Evolutionary conservation across 1,140 invertebrate species (phyloP).

Genomic region (Lamellibrachia luymesi): DNA sequence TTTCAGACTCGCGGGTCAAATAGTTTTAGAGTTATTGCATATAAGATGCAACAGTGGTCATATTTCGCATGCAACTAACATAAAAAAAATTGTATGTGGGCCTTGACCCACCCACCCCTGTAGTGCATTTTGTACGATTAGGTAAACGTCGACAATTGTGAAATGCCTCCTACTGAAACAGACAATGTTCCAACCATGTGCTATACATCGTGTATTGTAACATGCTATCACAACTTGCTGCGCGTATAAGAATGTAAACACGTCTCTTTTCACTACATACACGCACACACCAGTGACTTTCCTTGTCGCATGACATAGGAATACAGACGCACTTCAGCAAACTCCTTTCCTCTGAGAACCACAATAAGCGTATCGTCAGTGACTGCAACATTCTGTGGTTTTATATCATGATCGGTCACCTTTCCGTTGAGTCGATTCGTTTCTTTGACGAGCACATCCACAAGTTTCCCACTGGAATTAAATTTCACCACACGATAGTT

Average conservation of each 20-base stretch:
- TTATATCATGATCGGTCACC: constrained; percentile 24
- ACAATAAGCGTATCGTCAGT: constrained; percentile 33
- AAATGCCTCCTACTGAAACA: not conserved
- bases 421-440: not conserved
- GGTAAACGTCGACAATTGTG: too few relatives aligned
- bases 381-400: not conserved
- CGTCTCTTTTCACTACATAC: not conserved
- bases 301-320: not conserved
- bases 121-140: not conserved
- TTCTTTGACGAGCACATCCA: constrained; percentile 32
- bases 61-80: too few relatives aligned
- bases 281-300: not conserved
- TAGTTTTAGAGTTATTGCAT: too few relatives aligned
- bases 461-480: constrained; percentile 36
- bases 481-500: constrained; percentile 24
- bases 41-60: too few relatives aligned
- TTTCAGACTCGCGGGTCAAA: too few relatives aligned
- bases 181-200: not conserved
- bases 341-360: constrained; percentile 34
- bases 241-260: not conserved
- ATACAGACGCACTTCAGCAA: constrained; percentile 17
- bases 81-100: too few relatives aligned
- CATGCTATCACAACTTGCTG: not conserved
- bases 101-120: not conserved
- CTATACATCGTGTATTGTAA: not conserved